Conservation (phyloP, 2,888 invertebrate genomes). For the Mellilla xanthometata region DNA sequence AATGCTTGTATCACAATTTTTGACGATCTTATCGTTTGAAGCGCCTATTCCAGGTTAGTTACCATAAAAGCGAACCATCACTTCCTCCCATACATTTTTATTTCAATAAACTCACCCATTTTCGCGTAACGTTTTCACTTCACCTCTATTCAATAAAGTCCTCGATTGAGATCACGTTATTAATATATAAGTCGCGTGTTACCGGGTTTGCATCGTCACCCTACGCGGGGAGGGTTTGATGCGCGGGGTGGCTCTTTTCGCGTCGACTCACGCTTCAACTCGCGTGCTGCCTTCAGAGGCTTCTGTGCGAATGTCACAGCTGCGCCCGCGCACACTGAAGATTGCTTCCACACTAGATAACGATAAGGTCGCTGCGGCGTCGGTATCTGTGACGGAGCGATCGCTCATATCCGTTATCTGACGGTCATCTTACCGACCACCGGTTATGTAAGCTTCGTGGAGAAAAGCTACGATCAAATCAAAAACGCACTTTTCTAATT, state of each 20-base stretch:
- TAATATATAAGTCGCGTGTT: conserved; percentile 54
- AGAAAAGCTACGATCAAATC: no score
- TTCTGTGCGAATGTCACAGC: conserved; percentile 74
- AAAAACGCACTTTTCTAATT: no score
- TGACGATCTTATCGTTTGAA: no score
- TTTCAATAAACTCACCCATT: conserved; percentile 63
- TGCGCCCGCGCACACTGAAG: conserved; percentile 59
- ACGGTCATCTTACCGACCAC: conserved; percentile 44
- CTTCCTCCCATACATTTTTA: no score
- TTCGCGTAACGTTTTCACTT: conserved; percentile 59
- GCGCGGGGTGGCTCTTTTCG: conserved; percentile 46
- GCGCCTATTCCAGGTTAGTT: no score
- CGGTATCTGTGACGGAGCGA: conserved; percentile 36
- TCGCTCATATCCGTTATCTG: conserved; percentile 75
- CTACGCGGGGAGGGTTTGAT: conserved; percentile 42
- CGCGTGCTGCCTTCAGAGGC: conserved; percentile 75
- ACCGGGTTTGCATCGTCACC: conserved; percentile 74
- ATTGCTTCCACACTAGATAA: conserved; percentile 75
- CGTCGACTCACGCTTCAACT: conserved; percentile 54
- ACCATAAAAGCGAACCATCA: no score
- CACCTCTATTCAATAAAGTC: conserved; percentile 58
- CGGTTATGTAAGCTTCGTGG: conserved; percentile 17
- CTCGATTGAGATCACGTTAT: conserved; percentile 62
- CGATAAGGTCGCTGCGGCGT: conserved; percentile 56
- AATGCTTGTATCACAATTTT: no score